Evolutionary conservation across 2,797 vertebrate genomes (phyloP), one percentile per base, ranked within the genome.

Genomic region (Eptatretus atami): DNA sequence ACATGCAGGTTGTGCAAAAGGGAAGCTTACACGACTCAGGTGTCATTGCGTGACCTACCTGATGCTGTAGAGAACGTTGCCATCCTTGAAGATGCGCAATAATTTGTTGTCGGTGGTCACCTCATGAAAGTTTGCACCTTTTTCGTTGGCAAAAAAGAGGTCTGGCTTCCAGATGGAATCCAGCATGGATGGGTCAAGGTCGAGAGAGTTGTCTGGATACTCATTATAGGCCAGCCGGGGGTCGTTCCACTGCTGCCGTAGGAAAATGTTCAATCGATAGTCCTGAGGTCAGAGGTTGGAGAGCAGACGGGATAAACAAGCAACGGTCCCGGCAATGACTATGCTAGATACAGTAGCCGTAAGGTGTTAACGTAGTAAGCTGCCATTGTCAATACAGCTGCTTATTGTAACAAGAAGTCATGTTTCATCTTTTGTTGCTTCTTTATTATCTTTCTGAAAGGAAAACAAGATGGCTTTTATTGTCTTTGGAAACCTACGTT

Each of bases 161-260:
- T 93, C 86, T 9, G 86, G 86, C 73, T 88, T 93, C 85, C 85
- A 93, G 75, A 92, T 93, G 64, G 84, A 88, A 73, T 90, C 83
- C 6, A 93, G 71, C 84, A 93, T 93, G 69, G 86, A 90, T 12
- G 86, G 86, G 67, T 92, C 83, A 0, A 93, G 76, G 73, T 92
- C 86, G 1, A 92, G 76, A 8, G 83, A 93, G 71, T 83, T 78
- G 0, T 90, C 86, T 0, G 86, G 86, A 72, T 88, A 93, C 71
- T 93, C 83, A 0, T 69, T 76, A 70, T 90, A 90, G 0, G 85
- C 79, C 73, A 92, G 73, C 10, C 84, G 82, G 52, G 83, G 86
- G 68, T 93, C 86, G 0, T 87, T 88, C 86, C 86, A 92, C 65
- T 86, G 82, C 66, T 93, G 85, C 63, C 84, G 73, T 67, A 88